Percentiles rank a stretch among this genome's conserved stretches.
Evolutionary conservation across 1,140 invertebrate genomes (phyloP).

Genomic region (Rhagoletis zephyria): DNA sequence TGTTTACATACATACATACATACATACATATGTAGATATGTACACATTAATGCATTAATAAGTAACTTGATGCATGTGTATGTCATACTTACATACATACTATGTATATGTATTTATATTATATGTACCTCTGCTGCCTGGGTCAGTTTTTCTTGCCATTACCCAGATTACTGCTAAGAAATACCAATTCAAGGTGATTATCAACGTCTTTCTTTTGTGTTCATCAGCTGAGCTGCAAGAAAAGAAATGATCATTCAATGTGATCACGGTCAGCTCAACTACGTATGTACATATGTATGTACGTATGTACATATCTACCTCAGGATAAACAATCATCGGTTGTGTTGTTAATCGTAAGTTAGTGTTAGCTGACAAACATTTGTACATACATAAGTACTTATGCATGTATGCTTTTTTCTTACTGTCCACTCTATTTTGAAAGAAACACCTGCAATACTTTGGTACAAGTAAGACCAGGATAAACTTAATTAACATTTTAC

Average conservation of each 20-base stretch:
- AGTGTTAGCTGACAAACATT: too few species aligned
- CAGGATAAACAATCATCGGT: not conserved
- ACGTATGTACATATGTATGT: not conserved
- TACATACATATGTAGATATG: not conserved
- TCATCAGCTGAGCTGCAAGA: not conserved
- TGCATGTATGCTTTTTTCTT: not conserved
- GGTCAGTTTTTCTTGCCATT: constrained; percentile 17
- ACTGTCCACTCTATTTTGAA: too few species aligned
- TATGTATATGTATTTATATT: not conserved
- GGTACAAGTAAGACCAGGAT: too few species aligned
- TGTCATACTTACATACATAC: not conserved
- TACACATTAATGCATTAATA: not conserved
- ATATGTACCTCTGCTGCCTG: not conserved
- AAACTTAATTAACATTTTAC: too few species aligned
- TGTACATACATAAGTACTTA: not conserved
- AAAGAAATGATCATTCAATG: constrained; percentile 9
- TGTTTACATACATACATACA: not conserved
- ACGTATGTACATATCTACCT: not conserved
- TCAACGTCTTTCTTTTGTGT: not conserved
- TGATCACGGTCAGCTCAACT: not conserved
- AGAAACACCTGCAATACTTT: too few species aligned
- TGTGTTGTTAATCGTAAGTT: too few species aligned
- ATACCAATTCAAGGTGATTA: constrained; percentile 9
- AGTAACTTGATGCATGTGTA: not conserved
- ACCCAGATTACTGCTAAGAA: not conserved